A percentile compares a stretch with the other conserved stretches of the same genome.
Conservation (phyloP, 1,140 invertebrate species). For the Heliconius hewitsoni region DNA sequence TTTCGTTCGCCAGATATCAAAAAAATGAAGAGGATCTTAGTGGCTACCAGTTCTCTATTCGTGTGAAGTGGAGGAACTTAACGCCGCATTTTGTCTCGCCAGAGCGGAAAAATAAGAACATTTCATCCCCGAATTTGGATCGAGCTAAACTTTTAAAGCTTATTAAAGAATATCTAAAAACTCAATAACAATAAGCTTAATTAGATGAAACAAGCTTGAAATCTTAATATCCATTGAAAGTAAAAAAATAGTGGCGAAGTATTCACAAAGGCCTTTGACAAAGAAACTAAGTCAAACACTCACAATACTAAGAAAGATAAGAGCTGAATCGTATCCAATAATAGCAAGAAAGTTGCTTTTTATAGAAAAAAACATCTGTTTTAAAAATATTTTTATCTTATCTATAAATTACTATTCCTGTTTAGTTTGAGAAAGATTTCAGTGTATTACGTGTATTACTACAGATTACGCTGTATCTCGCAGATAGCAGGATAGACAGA, state of each 20-base stretch:
- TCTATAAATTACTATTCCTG: neutral
- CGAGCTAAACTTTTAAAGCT: too few relatives aligned
- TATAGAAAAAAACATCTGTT: neutral
- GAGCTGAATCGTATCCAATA: neutral
- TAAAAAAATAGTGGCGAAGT: conserved; percentile 1
- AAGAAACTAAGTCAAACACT: conserved; percentile 14
- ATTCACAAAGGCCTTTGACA: neutral
- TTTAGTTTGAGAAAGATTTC: too few relatives aligned
- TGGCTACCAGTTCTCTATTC: too few relatives aligned
- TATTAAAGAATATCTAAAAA: neutral
- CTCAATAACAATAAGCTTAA: conserved; percentile 1
- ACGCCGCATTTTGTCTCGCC: too few relatives aligned
- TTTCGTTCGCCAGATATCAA: too few relatives aligned
- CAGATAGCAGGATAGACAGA: too few relatives aligned
- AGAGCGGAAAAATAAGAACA: neutral
- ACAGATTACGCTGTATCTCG: too few relatives aligned
- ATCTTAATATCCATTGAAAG: conserved; percentile 5
- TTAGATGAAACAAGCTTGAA: conserved; percentile 7
- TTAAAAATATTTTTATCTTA: neutral
- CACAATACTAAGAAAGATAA: neutral
- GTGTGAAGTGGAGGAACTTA: too few relatives aligned
- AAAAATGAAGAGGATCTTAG: too few relatives aligned
- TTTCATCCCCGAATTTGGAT: too few relatives aligned
- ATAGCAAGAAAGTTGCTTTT: neutral
- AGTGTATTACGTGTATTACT: too few relatives aligned